Evolutionary conservation across 1,140 invertebrate genomes (phyloP), one percentile per base, ranked within the genome.

Genomic region (Cotesia chilonis): DNA sequence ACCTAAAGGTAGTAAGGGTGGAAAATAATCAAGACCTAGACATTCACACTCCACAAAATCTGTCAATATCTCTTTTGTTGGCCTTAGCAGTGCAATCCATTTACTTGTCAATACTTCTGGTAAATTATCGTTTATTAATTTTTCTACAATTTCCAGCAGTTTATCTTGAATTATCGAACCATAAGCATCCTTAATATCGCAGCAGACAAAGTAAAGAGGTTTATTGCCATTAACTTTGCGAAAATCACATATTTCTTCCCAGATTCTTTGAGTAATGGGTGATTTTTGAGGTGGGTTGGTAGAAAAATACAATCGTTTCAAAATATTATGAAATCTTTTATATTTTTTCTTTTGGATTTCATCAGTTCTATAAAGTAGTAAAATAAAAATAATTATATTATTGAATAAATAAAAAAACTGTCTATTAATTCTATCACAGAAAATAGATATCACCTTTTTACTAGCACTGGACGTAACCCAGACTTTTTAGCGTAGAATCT

Each of bases 141-240:
- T 0, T 20, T 1, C 3, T 20, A 14, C 5, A 55, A 55, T 1
- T 55, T 20, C 12, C 2, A 59, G 4, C n/a, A 10, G 20, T 10
- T 70, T 35, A 47, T 38, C 5, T 47, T 61, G 68, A 10, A 41
- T 51, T 6, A 70, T 61, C 0, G 68, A 61, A 20, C 59, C 68
- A 38, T 54, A 71, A 10, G 70, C 70, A 55, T 71, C 52, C 4
- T 65, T 7, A 7, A 71, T 71, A 55, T 71, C 70, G 17, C 60
- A 71, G 4, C 41, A 54, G 4, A 71, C 61, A 52, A 71, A 71
- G n/a, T 55, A 71, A 4, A 71, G 7, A 10, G 35, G 60, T 35
- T n/a, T 64, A 12, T 41, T 36, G 10, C n/a, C 12, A 14, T 63
- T 17, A 12, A 37, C 4, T 47, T 47, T 37, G 2, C 35, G 14